Evolutionary conservation across 2,113 vertebrate species (phyloP).

Genomic region (Microcebus murinus): DNA sequence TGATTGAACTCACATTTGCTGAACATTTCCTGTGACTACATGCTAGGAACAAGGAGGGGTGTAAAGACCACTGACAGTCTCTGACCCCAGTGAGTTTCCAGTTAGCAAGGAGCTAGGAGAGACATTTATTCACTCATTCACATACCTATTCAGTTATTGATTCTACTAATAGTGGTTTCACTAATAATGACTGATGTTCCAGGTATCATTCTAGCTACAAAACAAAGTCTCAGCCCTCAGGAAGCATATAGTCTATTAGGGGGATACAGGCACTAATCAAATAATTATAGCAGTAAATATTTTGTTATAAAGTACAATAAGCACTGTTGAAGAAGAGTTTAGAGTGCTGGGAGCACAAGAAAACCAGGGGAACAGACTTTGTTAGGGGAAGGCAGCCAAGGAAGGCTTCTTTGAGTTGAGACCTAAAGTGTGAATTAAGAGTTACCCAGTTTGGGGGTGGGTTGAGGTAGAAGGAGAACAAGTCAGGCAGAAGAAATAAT

Average conservation of each 20-base stretch:
- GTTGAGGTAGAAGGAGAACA: not conserved
- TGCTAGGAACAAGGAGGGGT: not conserved
- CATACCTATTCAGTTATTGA: not conserved
- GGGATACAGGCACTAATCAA: not conserved
- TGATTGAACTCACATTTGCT: conserved; percentile 3
- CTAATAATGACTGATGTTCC: not conserved
- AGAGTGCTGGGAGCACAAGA: not conserved
- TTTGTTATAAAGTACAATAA: conserved; percentile 22
- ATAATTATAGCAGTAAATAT: conserved; percentile 13
- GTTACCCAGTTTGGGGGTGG: not conserved
- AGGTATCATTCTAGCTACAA: not conserved
- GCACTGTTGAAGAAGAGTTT: not conserved
- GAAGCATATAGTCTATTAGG: not conserved
- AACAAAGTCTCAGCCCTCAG: conserved; percentile 18
- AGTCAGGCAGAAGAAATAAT: not conserved
- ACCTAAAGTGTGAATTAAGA: not conserved
- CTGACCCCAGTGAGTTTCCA: not conserved
- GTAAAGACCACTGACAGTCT: not conserved
- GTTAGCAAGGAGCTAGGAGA: not conserved
- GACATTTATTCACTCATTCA: not conserved
- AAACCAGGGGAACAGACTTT: not conserved
- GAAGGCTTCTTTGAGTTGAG: not conserved
- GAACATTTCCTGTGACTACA: not conserved
- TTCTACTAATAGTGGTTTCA: not conserved
- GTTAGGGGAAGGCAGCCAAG: not conserved